These are phyloP conservation scores for Sinodicranocentrus sp. DNA, from an alignment of 2,888 invertebrate species.

Conservation along the genomic window DNA sequence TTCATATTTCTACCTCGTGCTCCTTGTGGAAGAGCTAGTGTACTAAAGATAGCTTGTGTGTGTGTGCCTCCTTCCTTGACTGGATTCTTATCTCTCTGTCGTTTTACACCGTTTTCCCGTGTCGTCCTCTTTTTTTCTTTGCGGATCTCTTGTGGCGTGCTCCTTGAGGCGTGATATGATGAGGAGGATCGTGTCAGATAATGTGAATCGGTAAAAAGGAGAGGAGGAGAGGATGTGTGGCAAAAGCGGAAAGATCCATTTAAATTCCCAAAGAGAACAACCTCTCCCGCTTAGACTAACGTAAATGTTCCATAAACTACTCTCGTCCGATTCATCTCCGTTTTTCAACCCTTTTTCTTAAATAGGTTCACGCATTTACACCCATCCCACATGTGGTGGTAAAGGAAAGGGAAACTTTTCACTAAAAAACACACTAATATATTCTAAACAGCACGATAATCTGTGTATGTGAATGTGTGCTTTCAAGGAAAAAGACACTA, in stretches of 20 bases:
- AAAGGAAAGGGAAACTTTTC: constrained; percentile 22
- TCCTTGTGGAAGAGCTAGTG: background rate
- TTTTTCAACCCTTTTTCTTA: constrained; percentile 10
- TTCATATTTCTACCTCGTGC: too few species aligned
- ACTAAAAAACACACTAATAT: background rate
- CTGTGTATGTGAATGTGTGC: too few species aligned
- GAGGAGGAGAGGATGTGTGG: background rate
- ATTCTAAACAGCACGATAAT: background rate
- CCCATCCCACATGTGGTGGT: background rate
- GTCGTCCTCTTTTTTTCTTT: background rate
- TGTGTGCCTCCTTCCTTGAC: background rate
- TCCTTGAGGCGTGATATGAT: constrained; percentile 30
- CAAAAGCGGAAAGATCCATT: background rate
- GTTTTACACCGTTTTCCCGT: constrained; percentile 22
- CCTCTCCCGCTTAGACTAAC: too few species aligned
- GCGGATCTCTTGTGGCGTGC: background rate
- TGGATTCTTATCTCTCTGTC: background rate
- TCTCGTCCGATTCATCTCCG: constrained; percentile 5
- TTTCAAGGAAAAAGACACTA: too few species aligned
- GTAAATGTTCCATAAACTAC: constrained; percentile 22
- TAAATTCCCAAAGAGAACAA: background rate
- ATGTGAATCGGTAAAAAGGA: constrained; percentile 1
- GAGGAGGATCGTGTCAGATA: constrained; percentile 36
- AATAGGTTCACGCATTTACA: constrained; percentile 24
- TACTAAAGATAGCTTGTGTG: background rate